Conservation (phyloP, 2,113 vertebrate species). For the Mus spicilegus region DNA sequence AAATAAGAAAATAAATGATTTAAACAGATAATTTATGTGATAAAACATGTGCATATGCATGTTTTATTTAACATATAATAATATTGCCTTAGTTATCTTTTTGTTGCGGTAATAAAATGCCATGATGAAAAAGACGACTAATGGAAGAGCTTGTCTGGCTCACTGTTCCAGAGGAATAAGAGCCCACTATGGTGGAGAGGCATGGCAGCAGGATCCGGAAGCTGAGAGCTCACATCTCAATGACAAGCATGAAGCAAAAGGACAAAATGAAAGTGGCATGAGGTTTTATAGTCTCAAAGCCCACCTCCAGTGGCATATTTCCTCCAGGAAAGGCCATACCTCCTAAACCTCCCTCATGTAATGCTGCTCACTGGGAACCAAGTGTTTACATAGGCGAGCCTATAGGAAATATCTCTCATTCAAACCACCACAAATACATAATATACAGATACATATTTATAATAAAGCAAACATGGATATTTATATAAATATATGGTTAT, state of each 20-base stretch:
- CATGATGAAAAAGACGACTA: neutral
- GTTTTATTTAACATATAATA: conserved; percentile 1
- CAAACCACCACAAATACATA: neutral
- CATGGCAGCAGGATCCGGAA: neutral
- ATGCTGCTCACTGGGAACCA: neutral
- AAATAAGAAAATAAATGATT: conserved; percentile 19
- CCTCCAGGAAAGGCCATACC: neutral
- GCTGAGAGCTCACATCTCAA: neutral
- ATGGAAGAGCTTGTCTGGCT: neutral
- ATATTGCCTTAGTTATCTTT: neutral
- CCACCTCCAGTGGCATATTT: neutral
- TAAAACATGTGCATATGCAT: neutral
- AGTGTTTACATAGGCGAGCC: neutral
- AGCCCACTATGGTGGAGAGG: too few relatives aligned
- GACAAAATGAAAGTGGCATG: neutral
- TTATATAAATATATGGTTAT: neutral
- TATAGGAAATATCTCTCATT: neutral
- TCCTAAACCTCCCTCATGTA: neutral
- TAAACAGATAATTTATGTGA: neutral
- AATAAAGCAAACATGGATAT: neutral
- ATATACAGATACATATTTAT: neutral
- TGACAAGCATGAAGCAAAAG: neutral
- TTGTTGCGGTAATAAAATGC: neutral
- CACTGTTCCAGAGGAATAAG: too few relatives aligned
- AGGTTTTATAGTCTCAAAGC: neutral